Conservation (phyloP, 2,113 vertebrate genomes). For the Nycticebus coucang region DNA sequence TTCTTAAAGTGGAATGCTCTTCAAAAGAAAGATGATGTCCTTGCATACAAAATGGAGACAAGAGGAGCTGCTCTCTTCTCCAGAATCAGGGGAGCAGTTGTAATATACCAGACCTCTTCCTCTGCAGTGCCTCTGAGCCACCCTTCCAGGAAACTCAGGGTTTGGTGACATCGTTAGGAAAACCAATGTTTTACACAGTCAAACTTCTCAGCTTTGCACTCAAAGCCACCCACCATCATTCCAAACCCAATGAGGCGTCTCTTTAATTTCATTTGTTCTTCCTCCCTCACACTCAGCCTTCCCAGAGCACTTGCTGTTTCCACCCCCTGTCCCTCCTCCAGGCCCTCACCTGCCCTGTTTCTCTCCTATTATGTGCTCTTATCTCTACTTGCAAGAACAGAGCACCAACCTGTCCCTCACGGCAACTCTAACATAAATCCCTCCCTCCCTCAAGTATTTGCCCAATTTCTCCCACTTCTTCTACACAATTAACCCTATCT, state of each 20-base stretch:
- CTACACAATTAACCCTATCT: background rate
- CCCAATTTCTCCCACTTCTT: background rate
- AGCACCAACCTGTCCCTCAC: background rate
- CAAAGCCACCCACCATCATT: background rate
- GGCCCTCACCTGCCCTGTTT: background rate
- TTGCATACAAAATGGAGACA: background rate
- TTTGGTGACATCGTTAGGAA: background rate
- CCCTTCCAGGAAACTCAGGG: background rate
- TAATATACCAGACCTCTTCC: background rate
- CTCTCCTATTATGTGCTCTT: background rate
- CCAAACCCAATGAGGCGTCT: background rate
- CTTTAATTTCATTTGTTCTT: background rate
- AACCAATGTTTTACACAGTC: background rate
- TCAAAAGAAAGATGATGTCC: background rate
- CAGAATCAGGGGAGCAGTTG: background rate
- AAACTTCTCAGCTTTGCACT: background rate
- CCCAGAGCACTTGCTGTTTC: background rate
- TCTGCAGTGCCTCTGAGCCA: background rate
- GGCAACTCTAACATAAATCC: slow-evolving; percentile 4
- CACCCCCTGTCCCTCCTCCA: background rate
- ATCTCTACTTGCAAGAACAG: background rate
- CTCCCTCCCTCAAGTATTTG: background rate
- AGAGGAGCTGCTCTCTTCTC: background rate
- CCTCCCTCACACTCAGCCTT: background rate
- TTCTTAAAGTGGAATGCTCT: background rate